Base-by-base conservation (phyloP, 2,888 invertebrate genomes). In the Chesias legatella region DNA sequence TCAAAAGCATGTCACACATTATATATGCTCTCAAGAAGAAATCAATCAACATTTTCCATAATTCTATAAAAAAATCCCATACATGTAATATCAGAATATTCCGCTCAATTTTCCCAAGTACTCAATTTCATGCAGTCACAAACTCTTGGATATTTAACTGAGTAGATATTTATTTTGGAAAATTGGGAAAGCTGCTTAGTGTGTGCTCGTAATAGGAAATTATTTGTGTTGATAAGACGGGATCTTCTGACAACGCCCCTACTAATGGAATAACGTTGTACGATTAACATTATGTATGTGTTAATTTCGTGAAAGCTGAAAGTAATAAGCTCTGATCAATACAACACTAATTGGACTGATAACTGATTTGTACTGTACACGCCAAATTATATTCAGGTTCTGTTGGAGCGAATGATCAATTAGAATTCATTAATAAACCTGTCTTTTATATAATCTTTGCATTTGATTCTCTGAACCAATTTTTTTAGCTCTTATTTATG, bases 181-280 rank as follows among this genome's bases (percentile, higher is more conserved):
- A 83, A 84, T 84, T 81, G 83, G 68, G 73, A 78, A 73, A 69
- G 57, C 73, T 59, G 73, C 75, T 82, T 79, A 80, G 68, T 69
- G 62, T 71, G 59, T 67, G 73, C 61, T 65, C 67, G 73, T 78
- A 73, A 75, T 75, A 67, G 77, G 66, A 81, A 80, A 81, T 82
- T 78, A 82, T 80, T 82, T 80, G 76, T 71, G 66, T 63, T 73
- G 70, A 73, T 74, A 79, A 67, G 65, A 67, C 67, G 58, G 38
- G 58, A 33, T 59, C 61, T 63, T 55, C 50, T 44, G 53, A 32
- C 43, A 30, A 10, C 7, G 37, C 13, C 30, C 11, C 37, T 72
- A 78, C 73, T 45, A 64, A 35, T 50, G 32, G 54, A 28, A 8
- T 27, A n/a, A 40, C 9, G 9, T n/a, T n/a, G n/a, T n/a, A n/a